These are phyloP conservation scores for Rotaria macrura DNA, from an alignment of 2,888 invertebrate species.

Conservation along the genomic window DNA sequence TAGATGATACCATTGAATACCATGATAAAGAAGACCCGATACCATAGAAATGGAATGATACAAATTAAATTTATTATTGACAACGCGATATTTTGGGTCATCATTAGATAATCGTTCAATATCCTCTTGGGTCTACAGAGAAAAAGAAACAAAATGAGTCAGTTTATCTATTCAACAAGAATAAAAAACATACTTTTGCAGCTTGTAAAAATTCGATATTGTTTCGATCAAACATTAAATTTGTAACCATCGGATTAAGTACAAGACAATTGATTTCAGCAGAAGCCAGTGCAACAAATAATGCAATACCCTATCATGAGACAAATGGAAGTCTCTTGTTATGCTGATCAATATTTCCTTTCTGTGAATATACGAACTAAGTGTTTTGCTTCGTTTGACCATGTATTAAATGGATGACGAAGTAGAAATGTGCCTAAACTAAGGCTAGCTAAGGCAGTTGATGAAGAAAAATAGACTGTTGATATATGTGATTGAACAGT, in stretches of 20 bases:
- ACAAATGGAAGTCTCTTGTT: background rate
- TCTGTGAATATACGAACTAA: background rate
- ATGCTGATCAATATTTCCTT: background rate
- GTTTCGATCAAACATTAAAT: constrained; percentile 10
- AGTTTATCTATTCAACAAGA: too few species aligned
- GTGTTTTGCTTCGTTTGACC: background rate
- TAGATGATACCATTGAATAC: constrained; percentile 19
- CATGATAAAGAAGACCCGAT: background rate
- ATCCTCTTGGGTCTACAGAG: background rate
- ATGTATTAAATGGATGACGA: background rate
- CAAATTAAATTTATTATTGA: constrained; percentile 17
- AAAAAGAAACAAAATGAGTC: too few species aligned
- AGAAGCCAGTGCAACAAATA: background rate
- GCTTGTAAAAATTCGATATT: constrained; percentile 15
- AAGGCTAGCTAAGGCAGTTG: background rate
- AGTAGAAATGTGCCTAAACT: background rate
- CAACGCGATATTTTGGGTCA: background rate
- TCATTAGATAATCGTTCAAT: background rate
- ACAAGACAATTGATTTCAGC: constrained; percentile 7
- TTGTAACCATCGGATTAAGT: background rate
- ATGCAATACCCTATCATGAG: background rate
- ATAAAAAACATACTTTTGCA: background rate
- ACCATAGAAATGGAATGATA: background rate
- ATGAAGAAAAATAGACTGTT: background rate
- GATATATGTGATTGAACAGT: constrained; percentile 6